These are phyloP conservation scores for Argyra leucocephala DNA, from an alignment of 2,888 invertebrate species.

Conservation along the genomic window DNA sequence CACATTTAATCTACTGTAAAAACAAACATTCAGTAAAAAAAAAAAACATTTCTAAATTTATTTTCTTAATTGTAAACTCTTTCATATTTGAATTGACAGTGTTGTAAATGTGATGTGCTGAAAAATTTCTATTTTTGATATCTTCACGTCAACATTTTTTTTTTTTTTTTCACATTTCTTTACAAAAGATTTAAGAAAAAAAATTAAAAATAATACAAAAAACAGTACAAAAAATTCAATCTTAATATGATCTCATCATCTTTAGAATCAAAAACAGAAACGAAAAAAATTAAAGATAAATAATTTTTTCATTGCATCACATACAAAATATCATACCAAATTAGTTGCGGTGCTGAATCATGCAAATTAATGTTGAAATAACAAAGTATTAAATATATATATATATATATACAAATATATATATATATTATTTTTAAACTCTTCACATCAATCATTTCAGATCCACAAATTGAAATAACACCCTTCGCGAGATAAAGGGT, in stretches of 20 bases:
- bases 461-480: background rate
- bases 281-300: background rate
- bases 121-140: too few species aligned
- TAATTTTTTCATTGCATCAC: background rate
- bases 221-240: background rate
- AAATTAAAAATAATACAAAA: background rate
- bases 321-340: background rate
- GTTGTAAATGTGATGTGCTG: too few species aligned
- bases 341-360: constrained; percentile 1
- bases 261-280: background rate
- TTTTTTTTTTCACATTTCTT: too few species aligned
- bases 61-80: too few species aligned
- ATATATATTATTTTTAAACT: background rate
- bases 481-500: background rate
- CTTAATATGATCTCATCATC: background rate
- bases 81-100: too few species aligned
- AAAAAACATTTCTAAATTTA: too few species aligned
- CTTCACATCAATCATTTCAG: background rate
- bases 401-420: too few species aligned
- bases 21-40: background rate
- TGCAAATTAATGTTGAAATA: constrained; percentile 6
- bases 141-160: too few species aligned
- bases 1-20: background rate
- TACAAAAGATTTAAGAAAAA: too few species aligned
- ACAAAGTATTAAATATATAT: too few species aligned